phyloP scores from a whole-genome alignment of 2,797 vertebrate genomes.

The Notamacropus eugenii region DNA sequence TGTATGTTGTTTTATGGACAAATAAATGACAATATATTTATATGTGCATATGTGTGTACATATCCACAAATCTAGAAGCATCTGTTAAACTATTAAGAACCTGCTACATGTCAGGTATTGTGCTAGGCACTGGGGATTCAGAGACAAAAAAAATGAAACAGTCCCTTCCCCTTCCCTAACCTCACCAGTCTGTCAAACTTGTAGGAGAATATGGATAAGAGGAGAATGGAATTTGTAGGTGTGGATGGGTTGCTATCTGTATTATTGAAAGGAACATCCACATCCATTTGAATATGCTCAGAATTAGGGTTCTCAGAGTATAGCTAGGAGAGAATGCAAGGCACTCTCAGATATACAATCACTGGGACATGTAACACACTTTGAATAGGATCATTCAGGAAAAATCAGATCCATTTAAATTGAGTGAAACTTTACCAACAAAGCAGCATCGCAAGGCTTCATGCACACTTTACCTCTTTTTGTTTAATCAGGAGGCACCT shows the following conservation, averaged over 20 bases:
- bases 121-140: neutral
- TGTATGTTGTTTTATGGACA: neutral
- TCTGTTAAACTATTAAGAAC: neutral
- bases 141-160: neutral
- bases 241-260: neutral
- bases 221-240: neutral
- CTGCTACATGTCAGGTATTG: neutral
- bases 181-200: neutral
- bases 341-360: neutral
- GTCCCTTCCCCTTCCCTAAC: neutral
- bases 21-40: neutral
- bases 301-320: neutral
- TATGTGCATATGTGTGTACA: neutral
- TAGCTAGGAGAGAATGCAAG: neutral
- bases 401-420: neutral
- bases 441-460: neutral
- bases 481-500: conserved; percentile 47
- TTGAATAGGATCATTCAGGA: neutral
- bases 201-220: neutral
- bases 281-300: neutral
- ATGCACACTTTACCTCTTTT: neutral
- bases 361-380: neutral
- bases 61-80: neutral
- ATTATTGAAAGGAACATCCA: neutral
- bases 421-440: neutral